Evolutionary conservation across 2,113 vertebrate species (phyloP).

Genomic region (Xiphophorus couchianus): DNA sequence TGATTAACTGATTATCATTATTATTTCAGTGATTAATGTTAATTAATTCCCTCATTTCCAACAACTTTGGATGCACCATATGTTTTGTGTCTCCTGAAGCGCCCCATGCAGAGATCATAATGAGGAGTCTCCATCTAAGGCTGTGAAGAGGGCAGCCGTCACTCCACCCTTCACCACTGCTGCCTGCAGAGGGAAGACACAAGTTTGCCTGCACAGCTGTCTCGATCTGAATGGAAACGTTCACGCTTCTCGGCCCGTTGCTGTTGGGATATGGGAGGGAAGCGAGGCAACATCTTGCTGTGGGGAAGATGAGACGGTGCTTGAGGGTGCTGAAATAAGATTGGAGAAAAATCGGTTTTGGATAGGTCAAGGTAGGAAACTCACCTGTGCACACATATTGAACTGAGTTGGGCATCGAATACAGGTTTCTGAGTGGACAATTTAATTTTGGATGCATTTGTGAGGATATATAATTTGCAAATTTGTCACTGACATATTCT

Average conservation of each 20-base stretch:
- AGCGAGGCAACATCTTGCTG: constrained; percentile 5
- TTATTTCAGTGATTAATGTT: constrained; percentile 2
- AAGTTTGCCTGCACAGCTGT: constrained; percentile 24
- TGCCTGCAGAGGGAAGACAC: constrained; percentile 27
- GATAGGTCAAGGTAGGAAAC: constrained; percentile 61
- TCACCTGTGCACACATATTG: neutral
- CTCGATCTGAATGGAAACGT: constrained; percentile 68
- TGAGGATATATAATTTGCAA: neutral
- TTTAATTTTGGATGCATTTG: neutral
- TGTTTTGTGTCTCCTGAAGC: constrained; percentile 35
- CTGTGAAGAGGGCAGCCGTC: constrained; percentile 49
- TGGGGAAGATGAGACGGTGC: constrained; percentile 1
- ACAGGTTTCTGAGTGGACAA: too few relatives aligned
- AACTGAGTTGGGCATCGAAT: neutral
- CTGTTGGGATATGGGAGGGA: constrained; percentile 29
- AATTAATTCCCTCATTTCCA: neutral
- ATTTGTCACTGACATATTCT: neutral
- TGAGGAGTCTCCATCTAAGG: constrained; percentile 65
- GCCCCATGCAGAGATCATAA: constrained; percentile 57
- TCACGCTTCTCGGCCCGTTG: constrained; percentile 22
- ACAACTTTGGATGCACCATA: constrained; percentile 31
- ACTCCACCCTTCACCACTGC: constrained; percentile 33
- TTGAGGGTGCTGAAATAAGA: constrained; percentile 17
- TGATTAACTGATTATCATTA: neutral
- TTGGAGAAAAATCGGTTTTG: constrained; percentile 28